Percentiles rank a stretch among this genome's conserved stretches.
Conservation (phyloP, 2,797 vertebrate genomes). For the Potorous gilbertii region DNA sequence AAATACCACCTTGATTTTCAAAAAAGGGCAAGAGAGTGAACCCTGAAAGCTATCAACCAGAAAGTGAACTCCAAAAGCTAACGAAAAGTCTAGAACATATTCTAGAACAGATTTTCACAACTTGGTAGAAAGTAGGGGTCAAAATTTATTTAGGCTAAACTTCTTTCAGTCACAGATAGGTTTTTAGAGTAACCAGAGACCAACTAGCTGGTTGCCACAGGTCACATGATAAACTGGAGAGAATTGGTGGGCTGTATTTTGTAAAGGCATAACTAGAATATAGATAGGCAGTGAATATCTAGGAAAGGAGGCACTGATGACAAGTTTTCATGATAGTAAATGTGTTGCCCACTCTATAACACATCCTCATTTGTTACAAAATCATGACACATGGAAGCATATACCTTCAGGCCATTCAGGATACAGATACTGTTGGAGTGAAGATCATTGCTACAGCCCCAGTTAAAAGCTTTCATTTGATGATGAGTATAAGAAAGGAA, state of each 20-base stretch:
- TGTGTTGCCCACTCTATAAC: neutral
- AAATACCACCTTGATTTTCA: neutral
- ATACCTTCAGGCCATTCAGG: constrained; percentile 85
- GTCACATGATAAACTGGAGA: no score
- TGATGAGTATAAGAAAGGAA: constrained; percentile 62
- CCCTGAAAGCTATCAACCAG: neutral
- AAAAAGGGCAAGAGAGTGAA: neutral
- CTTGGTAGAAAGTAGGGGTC: no score
- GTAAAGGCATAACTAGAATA: no score
- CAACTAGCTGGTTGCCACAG: no score
- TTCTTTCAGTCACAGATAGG: no score
- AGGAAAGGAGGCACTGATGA: neutral
- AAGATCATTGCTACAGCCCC: constrained; percentile 76
- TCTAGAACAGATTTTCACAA: neutral
- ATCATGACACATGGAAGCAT: neutral
- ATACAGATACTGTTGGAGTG: constrained; percentile 68
- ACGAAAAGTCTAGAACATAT: neutral
- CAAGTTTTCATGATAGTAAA: neutral
- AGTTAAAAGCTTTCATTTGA: constrained; percentile 71
- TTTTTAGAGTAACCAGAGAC: no score
- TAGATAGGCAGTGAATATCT: neutral
- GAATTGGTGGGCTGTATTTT: no score
- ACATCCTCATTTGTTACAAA: neutral
- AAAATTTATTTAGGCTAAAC: no score
- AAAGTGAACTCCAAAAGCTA: neutral